These are phyloP conservation scores for Cephonodes hylas DNA, from an alignment of 2,888 invertebrate genomes.

Conservation along the genomic window DNA sequence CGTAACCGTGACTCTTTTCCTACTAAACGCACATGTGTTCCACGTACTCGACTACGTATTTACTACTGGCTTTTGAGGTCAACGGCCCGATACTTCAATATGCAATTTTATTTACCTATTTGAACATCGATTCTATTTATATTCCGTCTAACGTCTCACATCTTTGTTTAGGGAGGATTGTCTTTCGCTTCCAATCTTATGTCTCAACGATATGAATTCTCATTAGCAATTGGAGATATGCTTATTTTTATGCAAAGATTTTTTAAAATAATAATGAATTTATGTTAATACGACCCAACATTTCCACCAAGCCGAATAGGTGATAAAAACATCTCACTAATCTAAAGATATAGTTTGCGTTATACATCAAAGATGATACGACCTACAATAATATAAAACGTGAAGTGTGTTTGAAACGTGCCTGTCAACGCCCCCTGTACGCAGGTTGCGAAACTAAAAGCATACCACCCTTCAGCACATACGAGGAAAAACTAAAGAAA, in stretches of 20 bases:
- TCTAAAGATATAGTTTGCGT: no score
- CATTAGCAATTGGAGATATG: no score
- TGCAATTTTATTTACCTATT: conserved; percentile 11
- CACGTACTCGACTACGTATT: conserved; percentile 9
- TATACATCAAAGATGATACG: neutral
- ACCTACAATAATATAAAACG: neutral
- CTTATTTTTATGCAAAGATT: no score
- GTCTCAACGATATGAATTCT: no score
- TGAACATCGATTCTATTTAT: neutral
- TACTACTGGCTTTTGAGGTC: neutral
- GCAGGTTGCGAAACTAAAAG: conserved; percentile 63
- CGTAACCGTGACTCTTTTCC: conserved; percentile 69
- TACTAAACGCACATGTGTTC: conserved; percentile 46
- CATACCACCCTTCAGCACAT: conserved; percentile 53
- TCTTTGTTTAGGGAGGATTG: no score
- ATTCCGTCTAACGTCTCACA: no score
- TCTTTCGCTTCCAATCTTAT: no score
- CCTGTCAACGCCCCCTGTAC: conserved; percentile 68
- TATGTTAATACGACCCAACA: no score
- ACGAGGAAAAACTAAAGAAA: conserved; percentile 69
- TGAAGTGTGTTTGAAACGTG: conserved; percentile 17
- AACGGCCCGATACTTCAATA: neutral
- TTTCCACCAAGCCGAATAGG: no score
- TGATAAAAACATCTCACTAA: no score
- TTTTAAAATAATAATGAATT: no score